Conservation (phyloP, 2,797 vertebrate species). For the Cottoperca gobio region DNA sequence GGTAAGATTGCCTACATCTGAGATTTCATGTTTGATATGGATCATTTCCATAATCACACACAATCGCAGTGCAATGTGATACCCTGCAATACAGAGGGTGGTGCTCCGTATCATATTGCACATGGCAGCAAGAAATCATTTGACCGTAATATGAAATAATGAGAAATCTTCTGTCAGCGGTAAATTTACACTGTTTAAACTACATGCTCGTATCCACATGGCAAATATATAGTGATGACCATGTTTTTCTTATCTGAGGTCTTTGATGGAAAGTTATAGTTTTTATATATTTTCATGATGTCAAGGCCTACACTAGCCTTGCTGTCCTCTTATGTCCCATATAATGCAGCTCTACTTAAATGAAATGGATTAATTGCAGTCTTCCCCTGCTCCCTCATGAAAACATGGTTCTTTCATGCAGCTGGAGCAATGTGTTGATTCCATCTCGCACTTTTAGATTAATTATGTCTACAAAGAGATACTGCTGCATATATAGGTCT, state of each 20-base stretch:
- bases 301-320: background rate
- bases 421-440: constrained; percentile 11
- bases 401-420: background rate
- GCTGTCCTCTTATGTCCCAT: background rate
- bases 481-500: background rate
- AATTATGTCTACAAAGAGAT: constrained; percentile 9
- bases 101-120: background rate
- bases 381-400: background rate
- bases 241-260: constrained; percentile 22
- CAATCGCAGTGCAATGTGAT: background rate
- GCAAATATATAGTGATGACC: background rate
- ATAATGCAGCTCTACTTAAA: constrained; percentile 6
- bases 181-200: constrained; percentile 10
- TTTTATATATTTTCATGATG: constrained; percentile 21
- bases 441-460: background rate
- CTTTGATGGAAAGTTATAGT: constrained; percentile 23
- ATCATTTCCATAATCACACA: constrained; percentile 13
- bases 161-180: constrained; percentile 1
- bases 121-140: constrained; percentile 36
- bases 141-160: constrained; percentile 8
- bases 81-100: background rate
- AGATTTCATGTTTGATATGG: background rate
- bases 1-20: background rate
- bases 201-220: background rate
- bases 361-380: background rate